Percentiles rank a stretch among this genome's conserved stretches.
Conservation (phyloP, 2,113 vertebrate genomes). For the Tachycineta bicolor region DNA sequence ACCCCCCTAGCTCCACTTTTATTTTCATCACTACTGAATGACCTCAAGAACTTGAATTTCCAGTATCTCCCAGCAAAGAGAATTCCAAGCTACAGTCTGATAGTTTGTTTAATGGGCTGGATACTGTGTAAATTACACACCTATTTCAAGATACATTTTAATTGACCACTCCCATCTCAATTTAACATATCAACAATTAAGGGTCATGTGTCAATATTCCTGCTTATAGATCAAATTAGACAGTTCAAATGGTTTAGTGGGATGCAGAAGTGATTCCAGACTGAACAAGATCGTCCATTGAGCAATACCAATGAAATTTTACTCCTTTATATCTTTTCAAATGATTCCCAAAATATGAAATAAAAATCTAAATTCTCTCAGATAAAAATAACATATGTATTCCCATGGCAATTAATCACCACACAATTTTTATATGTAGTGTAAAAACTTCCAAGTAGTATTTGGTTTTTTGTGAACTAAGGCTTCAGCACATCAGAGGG, state of each 20-base stretch:
- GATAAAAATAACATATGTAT: not conserved
- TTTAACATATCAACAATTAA: not conserved
- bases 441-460: not conserved
- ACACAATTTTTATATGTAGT: no score
- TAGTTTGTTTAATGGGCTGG: not conserved
- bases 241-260: not conserved
- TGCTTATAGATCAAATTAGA: not conserved
- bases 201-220: not conserved
- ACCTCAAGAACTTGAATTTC: not conserved
- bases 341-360: not conserved
- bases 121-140: not conserved
- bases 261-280: not conserved
- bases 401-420: not conserved
- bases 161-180: not conserved
- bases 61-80: not conserved
- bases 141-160: slow-evolving; percentile 23
- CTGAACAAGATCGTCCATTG: not conserved
- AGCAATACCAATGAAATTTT: not conserved
- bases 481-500: not conserved
- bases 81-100: not conserved
- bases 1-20: not conserved
- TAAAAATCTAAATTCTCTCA: not conserved
- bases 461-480: not conserved
- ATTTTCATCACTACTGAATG: not conserved
- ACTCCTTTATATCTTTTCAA: not conserved